Evolutionary conservation across 2,113 vertebrate species (phyloP).

Genomic region (Oryzias curvinotus): DNA sequence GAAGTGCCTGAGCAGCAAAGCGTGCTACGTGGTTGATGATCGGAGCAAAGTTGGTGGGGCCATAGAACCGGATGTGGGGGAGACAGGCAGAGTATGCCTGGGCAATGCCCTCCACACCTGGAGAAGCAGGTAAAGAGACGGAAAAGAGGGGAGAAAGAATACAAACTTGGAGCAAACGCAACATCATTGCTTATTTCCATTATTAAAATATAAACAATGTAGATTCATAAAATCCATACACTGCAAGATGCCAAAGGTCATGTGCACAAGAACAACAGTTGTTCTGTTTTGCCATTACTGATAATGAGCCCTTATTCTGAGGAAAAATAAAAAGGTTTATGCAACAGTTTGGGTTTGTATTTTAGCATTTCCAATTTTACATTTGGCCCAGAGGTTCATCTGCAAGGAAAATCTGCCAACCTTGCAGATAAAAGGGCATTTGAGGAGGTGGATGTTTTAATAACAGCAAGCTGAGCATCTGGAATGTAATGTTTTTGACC

Average conservation of each 20-base stretch:
- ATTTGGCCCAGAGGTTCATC: background rate
- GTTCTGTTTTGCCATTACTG: too few species aligned
- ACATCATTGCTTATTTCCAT: too few species aligned
- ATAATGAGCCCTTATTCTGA: background rate
- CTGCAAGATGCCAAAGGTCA: too few species aligned
- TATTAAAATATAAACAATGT: too few species aligned
- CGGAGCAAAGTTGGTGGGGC: slow-evolving; percentile 96
- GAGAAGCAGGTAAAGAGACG: background rate
- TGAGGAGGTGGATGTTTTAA: slow-evolving; percentile 40
- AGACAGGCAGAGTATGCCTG: slow-evolving; percentile 92
- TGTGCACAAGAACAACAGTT: too few species aligned
- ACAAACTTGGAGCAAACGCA: too few species aligned
- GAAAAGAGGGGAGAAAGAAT: background rate
- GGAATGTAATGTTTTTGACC: background rate
- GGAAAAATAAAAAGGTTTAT: background rate
- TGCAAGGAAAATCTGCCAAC: slow-evolving; percentile 12
- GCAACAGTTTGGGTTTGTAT: too few species aligned
- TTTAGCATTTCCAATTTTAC: background rate
- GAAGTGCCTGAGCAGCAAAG: slow-evolving; percentile 91
- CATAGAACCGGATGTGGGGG: slow-evolving; percentile 96
- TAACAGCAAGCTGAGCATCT: slow-evolving; percentile 10
- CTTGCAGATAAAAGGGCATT: slow-evolving; percentile 13
- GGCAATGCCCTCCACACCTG: slow-evolving; percentile 95
- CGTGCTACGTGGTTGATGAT: slow-evolving; percentile 96
- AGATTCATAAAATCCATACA: too few species aligned